Base-by-base conservation (phyloP, 2,888 invertebrate genomes). In the Leistus spinibarbis region DNA sequence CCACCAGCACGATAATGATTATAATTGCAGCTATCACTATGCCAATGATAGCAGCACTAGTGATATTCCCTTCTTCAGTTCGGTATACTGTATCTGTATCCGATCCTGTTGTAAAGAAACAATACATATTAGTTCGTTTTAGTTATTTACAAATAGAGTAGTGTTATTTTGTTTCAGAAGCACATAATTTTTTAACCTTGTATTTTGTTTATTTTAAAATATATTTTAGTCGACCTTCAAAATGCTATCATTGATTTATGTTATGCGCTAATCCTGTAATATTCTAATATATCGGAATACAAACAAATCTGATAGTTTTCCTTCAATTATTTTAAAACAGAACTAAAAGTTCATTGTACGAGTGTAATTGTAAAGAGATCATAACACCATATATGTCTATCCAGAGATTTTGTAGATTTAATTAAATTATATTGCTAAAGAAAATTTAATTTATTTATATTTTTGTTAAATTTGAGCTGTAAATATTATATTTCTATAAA, bases 21-120 rank as follows among this genome's bases (percentile, higher is more conserved):
- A 95, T 88, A 63, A 97, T 90, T 64, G 95, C 93, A 57, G 92
- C 93, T 76, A 97, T 88, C 40, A 96, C 94, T 80, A 97, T 91
- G 77, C 94, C 95, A 80, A 97, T 93, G 81, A 97, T 94, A 75
- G 93, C 90, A 13, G 91, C 91, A 81, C 92, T 93, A 79, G 91
- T 91, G 77, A 93, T 87, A 68, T 89, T 84, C 76, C 91, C 88
- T 27, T 83, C 85, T 62, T 86, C 85, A 72, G 86, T 86, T 69
- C 82, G 75, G 57, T 78, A 80, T 40, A 82, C 79, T 68, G 80
- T 77, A 3, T 72, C 20, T 17, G 81, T 76, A 70, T 82, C 82
- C 65, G 77, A 72, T 76, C 83, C 84, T 84, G 79, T 19, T 68
- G 64, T 24, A 73, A 77, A 75, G 77, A 72, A 73, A 40, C 40